Evolutionary conservation across 2,888 invertebrate genomes (phyloP).

Genomic region (Calameuta filiformis): DNA sequence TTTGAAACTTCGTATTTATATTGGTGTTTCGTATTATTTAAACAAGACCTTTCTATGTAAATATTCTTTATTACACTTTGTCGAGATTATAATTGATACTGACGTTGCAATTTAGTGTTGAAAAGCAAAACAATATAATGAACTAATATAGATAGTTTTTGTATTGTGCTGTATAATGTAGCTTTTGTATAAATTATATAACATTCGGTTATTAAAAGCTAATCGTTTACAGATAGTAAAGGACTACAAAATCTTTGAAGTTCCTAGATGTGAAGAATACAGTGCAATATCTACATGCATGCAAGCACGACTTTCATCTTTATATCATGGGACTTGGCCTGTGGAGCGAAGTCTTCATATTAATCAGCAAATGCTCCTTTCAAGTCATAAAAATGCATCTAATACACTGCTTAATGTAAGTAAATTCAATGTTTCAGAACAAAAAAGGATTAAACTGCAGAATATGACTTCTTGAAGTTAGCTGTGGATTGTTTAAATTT

Average conservation of each 20-base stretch:
- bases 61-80: no score
- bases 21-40: background rate
- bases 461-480: no score
- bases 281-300: slow-evolving; percentile 17
- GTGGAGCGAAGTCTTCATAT: slow-evolving; percentile 67
- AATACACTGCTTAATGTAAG: slow-evolving; percentile 50
- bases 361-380: slow-evolving; percentile 51
- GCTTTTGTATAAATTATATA: background rate
- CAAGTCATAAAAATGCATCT: slow-evolving; percentile 46
- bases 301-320: slow-evolving; percentile 60
- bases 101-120: background rate
- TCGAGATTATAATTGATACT: background rate
- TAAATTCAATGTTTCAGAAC: background rate
- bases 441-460: no score
- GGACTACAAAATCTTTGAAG: background rate
- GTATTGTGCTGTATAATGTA: background rate
- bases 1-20: background rate
- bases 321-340: slow-evolving; percentile 75
- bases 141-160: background rate
- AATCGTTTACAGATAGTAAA: background rate
- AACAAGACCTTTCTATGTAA: no score
- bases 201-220: background rate
- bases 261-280: slow-evolving; percentile 41
- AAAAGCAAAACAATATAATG: background rate
- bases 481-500: no score